Evolutionary conservation across 2,113 vertebrate species (phyloP).

Genomic region (Columba janthina): DNA sequence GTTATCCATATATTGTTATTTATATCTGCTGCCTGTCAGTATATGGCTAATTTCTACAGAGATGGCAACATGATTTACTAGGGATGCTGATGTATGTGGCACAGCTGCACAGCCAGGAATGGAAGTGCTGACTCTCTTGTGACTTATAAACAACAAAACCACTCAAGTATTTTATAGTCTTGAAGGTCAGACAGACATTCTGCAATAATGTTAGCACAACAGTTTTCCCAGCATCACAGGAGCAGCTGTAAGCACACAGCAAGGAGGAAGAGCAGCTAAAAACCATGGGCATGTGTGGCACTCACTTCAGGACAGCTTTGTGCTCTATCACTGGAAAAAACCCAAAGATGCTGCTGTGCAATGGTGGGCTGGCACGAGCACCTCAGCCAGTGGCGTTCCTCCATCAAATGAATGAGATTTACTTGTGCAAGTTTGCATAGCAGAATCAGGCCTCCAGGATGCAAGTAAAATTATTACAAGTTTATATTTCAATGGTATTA

Average conservation of each 20-base stretch:
- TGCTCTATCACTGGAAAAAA: neutral
- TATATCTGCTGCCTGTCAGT: neutral
- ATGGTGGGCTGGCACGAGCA: rapidly evolving
- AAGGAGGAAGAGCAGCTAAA: neutral
- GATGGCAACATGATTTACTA: neutral
- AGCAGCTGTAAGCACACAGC: neutral
- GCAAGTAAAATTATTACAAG: neutral
- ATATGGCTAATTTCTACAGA: neutral
- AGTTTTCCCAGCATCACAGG: neutral
- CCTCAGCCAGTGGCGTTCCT: neutral
- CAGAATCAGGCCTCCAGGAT: neutral
- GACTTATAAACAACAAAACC: neutral
- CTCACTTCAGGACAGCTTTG: neutral
- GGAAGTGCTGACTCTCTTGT: neutral
- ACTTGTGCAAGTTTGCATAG: neutral
- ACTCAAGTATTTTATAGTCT: neutral
- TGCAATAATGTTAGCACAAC: neutral
- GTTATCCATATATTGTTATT: neutral
- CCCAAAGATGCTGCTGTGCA: neutral
- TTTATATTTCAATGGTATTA: neutral
- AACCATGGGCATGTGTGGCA: neutral
- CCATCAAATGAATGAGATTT: neutral
- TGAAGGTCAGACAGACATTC: neutral
- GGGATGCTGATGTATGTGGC: neutral
- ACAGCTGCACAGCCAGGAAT: neutral